Evolutionary conservation across 2,888 invertebrate species (phyloP).

Genomic region (Apocheima hispidaria): DNA sequence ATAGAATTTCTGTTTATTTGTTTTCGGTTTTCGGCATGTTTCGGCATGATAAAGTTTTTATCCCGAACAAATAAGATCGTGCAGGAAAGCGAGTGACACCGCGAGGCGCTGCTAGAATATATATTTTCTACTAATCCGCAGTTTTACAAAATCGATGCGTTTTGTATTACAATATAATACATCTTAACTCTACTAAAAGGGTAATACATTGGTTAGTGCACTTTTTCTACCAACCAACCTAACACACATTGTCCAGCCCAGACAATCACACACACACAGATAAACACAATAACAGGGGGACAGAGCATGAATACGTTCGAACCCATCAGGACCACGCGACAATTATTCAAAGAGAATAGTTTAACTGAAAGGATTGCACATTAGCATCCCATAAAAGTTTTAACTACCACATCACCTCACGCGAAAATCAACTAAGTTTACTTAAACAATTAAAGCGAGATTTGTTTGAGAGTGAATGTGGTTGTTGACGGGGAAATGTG

Average conservation of each 20-base stretch:
- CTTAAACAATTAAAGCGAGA: background rate
- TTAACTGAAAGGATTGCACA: slow-evolving; percentile 84
- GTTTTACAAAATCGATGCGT: no score
- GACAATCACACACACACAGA: slow-evolving; percentile 42
- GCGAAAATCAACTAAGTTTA: slow-evolving; percentile 44
- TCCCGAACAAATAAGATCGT: no score
- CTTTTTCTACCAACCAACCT: background rate
- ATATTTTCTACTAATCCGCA: no score
- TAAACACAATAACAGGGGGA: slow-evolving; percentile 74
- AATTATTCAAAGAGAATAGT: slow-evolving; percentile 87
- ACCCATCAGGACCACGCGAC: slow-evolving; percentile 86
- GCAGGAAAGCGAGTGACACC: no score
- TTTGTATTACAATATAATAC: no score
- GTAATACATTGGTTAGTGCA: no score
- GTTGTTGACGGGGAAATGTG: slow-evolving; percentile 33
- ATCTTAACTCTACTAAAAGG: no score
- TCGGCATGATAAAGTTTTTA: no score
- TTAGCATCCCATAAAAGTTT: slow-evolving; percentile 43
- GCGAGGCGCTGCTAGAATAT: no score
- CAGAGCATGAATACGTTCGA: slow-evolving; percentile 81
- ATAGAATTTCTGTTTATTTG: no score
- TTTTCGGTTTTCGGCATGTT: no score
- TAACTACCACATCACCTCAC: slow-evolving; percentile 29
- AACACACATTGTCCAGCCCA: slow-evolving; percentile 57
- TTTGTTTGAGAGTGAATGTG: slow-evolving; percentile 29